Evolutionary conservation across 2,113 vertebrate species (phyloP).

Genomic region (Australoheros scitulus): DNA sequence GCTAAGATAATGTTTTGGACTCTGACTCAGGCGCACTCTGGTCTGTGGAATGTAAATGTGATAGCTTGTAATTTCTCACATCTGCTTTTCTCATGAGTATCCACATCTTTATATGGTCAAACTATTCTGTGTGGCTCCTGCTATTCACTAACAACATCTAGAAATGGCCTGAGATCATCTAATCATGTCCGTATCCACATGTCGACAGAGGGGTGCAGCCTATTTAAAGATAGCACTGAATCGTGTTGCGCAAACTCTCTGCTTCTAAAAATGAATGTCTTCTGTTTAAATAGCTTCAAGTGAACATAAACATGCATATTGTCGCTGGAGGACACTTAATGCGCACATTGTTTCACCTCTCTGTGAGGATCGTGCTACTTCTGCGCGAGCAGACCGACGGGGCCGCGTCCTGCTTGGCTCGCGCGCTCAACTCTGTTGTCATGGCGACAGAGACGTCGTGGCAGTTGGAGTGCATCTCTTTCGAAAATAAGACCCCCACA

Average conservation of each 20-base stretch:
- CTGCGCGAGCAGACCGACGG: slow-evolving; percentile 37
- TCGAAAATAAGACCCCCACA: slow-evolving; percentile 54
- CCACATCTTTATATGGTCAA: slow-evolving; percentile 70
- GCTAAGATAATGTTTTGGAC: slow-evolving; percentile 52
- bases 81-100: slow-evolving; percentile 59
- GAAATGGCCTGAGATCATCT: slow-evolving; percentile 55
- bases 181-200: slow-evolving; percentile 26
- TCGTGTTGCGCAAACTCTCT: background rate
- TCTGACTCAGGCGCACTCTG: slow-evolving; percentile 21
- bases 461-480: slow-evolving; percentile 69
- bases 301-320: slow-evolving; percentile 42
- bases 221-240: background rate
- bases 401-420: slow-evolving; percentile 62
- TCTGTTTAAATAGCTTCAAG: slow-evolving; percentile 18
- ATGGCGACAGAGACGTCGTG: slow-evolving; percentile 72
- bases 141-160: slow-evolving; percentile 39
- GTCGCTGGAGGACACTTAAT: slow-evolving; percentile 27
- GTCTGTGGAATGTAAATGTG: slow-evolving; percentile 62
- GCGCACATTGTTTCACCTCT: slow-evolving; percentile 23
- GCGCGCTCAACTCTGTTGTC: slow-evolving; percentile 73
- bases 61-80: slow-evolving; percentile 67
- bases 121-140: slow-evolving; percentile 49
- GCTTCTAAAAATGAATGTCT: slow-evolving; percentile 2
- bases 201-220: background rate
- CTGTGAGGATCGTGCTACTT: slow-evolving; percentile 38